A percentile compares a stretch with the other conserved stretches of the same genome.
Evolutionary conservation across 2,113 vertebrate species (phyloP).

Genomic region (Protobothrops mucrosquamatus): DNA sequence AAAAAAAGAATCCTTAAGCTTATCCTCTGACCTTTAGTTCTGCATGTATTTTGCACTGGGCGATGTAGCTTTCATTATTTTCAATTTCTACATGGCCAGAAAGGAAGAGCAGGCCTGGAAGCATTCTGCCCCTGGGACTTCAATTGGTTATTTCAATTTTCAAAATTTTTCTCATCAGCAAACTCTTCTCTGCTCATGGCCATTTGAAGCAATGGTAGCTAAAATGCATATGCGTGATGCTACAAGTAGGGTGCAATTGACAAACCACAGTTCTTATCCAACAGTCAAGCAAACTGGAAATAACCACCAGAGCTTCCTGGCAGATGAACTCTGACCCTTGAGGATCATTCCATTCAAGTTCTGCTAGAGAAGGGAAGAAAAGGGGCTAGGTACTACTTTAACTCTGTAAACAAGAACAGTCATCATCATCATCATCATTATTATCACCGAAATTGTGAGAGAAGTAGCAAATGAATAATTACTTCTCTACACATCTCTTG

Average conservation of each 20-base stretch:
- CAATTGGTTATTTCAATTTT: background rate
- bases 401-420: background rate
- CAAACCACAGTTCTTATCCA: accelerated
- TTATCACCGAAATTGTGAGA: background rate
- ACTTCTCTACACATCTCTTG: background rate
- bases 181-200: background rate
- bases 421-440: background rate
- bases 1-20: background rate
- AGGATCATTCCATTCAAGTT: background rate
- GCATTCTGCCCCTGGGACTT: background rate
- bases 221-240: background rate
- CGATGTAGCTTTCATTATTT: background rate
- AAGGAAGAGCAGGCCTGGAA: background rate
- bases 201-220: background rate
- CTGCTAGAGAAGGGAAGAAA: background rate
- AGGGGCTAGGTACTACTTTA: background rate
- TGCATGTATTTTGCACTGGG: background rate
- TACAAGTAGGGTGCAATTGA: background rate
- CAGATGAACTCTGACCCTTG: background rate
- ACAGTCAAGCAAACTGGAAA: background rate
- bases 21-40: background rate
- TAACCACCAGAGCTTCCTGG: accelerated
- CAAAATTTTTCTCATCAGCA: accelerated
- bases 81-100: background rate
- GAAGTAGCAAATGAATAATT: background rate